Conservation (phyloP, 2,113 vertebrate genomes). For the Pelobates fuscus region DNA sequence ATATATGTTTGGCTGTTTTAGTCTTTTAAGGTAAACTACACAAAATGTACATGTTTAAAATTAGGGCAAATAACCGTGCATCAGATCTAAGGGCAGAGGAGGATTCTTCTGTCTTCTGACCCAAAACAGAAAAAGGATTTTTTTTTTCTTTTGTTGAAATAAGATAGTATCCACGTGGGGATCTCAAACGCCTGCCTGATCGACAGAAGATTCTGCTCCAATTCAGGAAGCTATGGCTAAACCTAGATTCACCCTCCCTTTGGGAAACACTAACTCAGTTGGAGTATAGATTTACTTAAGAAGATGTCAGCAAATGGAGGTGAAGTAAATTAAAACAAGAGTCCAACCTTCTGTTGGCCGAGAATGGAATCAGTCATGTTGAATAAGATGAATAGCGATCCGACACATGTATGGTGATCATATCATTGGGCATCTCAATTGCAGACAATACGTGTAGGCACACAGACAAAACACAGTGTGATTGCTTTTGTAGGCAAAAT, state of each 20-base stretch:
- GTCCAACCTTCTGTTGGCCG: not conserved
- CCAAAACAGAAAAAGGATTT: not conserved
- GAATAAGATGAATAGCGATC: too few species aligned
- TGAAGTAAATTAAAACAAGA: conserved; percentile 1
- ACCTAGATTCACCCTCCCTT: conserved; percentile 38
- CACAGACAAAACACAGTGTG: too few species aligned
- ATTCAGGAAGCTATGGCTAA: conserved; percentile 14
- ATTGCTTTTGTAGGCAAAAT: too few species aligned
- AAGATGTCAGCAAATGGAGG: conserved; percentile 7
- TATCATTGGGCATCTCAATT: too few species aligned
- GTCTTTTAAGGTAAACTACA: too few species aligned
- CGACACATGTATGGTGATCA: too few species aligned
- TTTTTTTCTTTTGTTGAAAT: not conserved
- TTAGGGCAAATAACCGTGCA: not conserved
- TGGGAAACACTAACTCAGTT: conserved; percentile 3
- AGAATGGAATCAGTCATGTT: too few species aligned
- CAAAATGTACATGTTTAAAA: too few species aligned
- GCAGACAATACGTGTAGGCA: too few species aligned
- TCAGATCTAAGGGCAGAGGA: not conserved
- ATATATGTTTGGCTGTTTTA: too few species aligned
- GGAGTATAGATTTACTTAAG: conserved; percentile 37
- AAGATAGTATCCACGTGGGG: not conserved
- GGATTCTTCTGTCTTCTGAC: not conserved
- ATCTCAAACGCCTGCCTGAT: not conserved
- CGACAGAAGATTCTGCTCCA: conserved; percentile 1